A percentile compares a stretch with the other conserved stretches of the same genome.
These are phyloP conservation scores for Osmerus mordax DNA, from an alignment of 2,113 vertebrate genomes.

Conservation along the genomic window DNA sequence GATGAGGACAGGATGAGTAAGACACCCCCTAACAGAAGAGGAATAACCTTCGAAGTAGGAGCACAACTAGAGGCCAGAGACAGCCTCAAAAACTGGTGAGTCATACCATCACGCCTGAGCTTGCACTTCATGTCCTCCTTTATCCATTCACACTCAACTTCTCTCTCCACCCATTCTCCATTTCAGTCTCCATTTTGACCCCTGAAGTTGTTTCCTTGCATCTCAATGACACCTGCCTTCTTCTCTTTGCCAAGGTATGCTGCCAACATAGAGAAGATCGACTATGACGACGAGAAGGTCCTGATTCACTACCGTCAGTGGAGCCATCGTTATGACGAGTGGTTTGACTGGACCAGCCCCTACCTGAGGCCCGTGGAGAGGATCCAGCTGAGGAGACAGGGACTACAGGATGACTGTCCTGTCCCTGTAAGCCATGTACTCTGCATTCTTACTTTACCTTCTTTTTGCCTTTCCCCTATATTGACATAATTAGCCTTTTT, in stretches of 20 bases:
- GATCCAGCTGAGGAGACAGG: conserved; percentile 89
- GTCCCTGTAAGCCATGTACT: conserved; percentile 80
- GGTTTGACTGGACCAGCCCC: conserved; percentile 98
- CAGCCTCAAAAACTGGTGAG: conserved; percentile 98
- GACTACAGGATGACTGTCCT: conserved; percentile 80
- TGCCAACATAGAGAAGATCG: conserved; percentile 93
- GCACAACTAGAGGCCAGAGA: conserved; percentile 97
- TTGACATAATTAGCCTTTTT: too few relatives aligned
- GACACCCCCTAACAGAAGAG: conserved; percentile 97
- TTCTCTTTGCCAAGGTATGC: conserved; percentile 77
- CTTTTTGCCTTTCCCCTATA: not conserved
- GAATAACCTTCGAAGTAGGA: conserved; percentile 98
- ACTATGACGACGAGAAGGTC: conserved; percentile 92
- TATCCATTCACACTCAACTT: conserved; percentile 17
- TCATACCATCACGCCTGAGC: conserved; percentile 57
- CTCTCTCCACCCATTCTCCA: conserved; percentile 21
- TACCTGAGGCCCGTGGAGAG: conserved; percentile 94
- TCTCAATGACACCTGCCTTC: not conserved
- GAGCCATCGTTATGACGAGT: conserved; percentile 99
- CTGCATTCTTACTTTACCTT: not conserved
- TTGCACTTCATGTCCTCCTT: conserved; percentile 18
- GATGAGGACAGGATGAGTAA: conserved; percentile 89
- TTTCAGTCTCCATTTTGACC: conserved; percentile 12
- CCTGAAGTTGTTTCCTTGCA: not conserved
- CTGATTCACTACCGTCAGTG: conserved; percentile 97